phyloP scores from a whole-genome alignment of 2,797 vertebrate species.

The Scolopax rusticola region DNA sequence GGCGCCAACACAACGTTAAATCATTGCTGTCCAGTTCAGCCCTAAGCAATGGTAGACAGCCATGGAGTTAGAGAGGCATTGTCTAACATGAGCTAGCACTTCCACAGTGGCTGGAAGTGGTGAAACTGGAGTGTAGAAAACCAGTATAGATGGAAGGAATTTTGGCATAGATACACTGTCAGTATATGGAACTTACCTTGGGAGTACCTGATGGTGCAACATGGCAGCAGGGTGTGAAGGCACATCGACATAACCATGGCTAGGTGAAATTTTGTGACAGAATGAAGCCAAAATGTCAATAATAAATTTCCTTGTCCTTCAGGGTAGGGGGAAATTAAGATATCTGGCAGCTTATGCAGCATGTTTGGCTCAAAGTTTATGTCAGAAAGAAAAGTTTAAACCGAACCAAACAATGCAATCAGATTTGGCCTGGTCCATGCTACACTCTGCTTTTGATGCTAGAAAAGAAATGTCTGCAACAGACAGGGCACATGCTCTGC shows the following conservation, averaged over 20 bases:
- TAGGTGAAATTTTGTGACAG: background rate
- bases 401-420: background rate
- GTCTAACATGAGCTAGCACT: fast-evolving
- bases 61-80: background rate
- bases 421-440: background rate
- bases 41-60: background rate
- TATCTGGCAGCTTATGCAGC: background rate
- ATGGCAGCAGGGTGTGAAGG: background rate
- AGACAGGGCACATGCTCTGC: background rate
- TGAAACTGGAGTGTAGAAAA: background rate
- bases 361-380: background rate
- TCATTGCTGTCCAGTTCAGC: background rate
- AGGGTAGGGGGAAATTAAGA: background rate
- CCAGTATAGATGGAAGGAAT: background rate
- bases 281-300: background rate
- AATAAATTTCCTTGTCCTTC: background rate
- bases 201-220: background rate
- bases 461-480: background rate
- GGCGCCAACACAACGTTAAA: background rate
- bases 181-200: background rate
- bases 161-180: background rate
- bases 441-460: background rate
- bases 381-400: background rate
- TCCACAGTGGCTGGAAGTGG: fast-evolving
- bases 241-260: background rate